Conservation (phyloP, 2,888 invertebrate genomes). For the Azorinus chamasolen region DNA sequence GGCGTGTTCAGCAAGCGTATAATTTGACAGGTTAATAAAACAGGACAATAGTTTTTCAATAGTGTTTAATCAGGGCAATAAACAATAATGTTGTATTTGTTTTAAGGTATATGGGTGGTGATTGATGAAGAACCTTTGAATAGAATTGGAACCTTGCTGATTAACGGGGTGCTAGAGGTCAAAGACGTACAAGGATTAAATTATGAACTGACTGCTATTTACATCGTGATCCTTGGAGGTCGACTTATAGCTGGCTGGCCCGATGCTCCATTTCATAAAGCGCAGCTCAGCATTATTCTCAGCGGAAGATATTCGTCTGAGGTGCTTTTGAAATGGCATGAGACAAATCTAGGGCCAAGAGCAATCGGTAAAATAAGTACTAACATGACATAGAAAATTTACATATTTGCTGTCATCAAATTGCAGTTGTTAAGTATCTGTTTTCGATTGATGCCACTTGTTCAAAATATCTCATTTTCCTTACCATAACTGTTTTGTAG, state of each 20-base stretch:
- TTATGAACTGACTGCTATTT: constrained; percentile 64
- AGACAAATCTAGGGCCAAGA: constrained; percentile 69
- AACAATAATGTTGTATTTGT: too few relatives aligned
- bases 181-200: constrained; percentile 48
- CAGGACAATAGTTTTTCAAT: too few relatives aligned
- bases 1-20: too few relatives aligned
- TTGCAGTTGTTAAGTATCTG: too few relatives aligned
- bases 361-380: constrained; percentile 81
- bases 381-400: too few relatives aligned
- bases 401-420: too few relatives aligned
- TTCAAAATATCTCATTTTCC: too few relatives aligned
- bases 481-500: too few relatives aligned
- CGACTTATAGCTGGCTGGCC: constrained; percentile 81
- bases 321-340: too few relatives aligned
- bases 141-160: constrained; percentile 60
- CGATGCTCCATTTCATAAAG: constrained; percentile 66
- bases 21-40: too few relatives aligned
- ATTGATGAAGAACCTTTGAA: constrained; percentile 39
- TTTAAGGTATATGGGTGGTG: constrained; percentile 41
- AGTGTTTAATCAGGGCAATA: too few relatives aligned
- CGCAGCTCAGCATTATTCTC: constrained; percentile 63
- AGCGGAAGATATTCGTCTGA: constrained; percentile 66
- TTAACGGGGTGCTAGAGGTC: constrained; percentile 79
- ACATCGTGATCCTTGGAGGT: constrained; percentile 77
- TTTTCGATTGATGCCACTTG: too few relatives aligned